Conservation (phyloP, 1,140 invertebrate species). For the Brachystomella parvula region DNA sequence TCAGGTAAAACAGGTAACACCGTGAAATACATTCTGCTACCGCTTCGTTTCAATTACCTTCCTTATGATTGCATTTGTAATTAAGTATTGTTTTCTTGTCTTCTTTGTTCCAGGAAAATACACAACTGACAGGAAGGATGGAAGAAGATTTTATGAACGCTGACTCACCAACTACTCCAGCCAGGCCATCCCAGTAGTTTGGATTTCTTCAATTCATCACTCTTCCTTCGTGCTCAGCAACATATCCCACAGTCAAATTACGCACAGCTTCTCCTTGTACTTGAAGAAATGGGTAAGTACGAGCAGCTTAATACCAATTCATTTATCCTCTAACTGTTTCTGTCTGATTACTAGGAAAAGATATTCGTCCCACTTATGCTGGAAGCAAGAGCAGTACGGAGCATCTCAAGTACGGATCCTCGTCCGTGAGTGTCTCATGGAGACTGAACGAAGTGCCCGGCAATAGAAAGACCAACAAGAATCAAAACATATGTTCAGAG, state of each 20-base stretch:
- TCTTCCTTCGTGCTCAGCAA: slow-evolving; percentile 37
- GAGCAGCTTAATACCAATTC: not conserved
- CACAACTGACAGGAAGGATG: slow-evolving; percentile 31
- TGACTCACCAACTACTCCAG: slow-evolving; percentile 37
- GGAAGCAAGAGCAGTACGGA: slow-evolving; percentile 89
- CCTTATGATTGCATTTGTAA: no score
- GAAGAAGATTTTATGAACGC: slow-evolving; percentile 40
- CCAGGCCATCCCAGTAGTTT: slow-evolving; percentile 19
- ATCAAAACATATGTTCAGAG: not conserved
- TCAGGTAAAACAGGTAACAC: no score
- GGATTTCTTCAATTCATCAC: slow-evolving; percentile 22
- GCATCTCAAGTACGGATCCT: slow-evolving; percentile 81
- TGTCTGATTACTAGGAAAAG: slow-evolving; percentile 49
- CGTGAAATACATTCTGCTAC: no score
- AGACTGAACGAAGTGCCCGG: slow-evolving; percentile 84
- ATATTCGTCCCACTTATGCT: slow-evolving; percentile 93
- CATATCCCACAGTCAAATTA: slow-evolving; percentile 63
- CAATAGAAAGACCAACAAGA: slow-evolving; percentile 49
- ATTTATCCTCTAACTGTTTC: slow-evolving; percentile 41
- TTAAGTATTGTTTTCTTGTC: no score
- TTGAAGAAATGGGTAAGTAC: slow-evolving; percentile 83
- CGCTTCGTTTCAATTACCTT: no score
- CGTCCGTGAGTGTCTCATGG: slow-evolving; percentile 89
- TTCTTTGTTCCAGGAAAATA: no score
- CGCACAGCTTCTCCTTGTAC: slow-evolving; percentile 80